Base-by-base conservation (phyloP, 1,140 invertebrate genomes). In the Liolophura sinensis region DNA sequence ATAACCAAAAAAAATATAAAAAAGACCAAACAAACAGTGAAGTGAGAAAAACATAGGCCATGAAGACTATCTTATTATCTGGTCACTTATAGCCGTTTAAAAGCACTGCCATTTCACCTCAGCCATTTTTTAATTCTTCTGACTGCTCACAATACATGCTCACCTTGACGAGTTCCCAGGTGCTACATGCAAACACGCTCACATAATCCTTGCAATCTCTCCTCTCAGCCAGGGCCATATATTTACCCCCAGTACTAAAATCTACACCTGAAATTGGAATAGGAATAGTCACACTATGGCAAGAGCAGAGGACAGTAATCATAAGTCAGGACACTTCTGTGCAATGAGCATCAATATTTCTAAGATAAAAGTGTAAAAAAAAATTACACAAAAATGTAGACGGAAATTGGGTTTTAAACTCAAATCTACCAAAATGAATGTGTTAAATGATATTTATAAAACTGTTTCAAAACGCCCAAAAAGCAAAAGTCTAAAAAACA, bases 151-250 rank as follows among this genome's bases (percentile, higher is more conserved):
- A 40, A 9, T 9, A 46, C 18, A 27, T 40, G 18, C 48, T 67
- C 69, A 85, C 84, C 74, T 85, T 86, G 14, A 87, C 74, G 18
- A 86, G 71, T 55, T 84, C 75, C 86, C 86, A 87, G 22, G 79
- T 77, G 47, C 71, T 74, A 58, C 84, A 84, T 24, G 77, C 76
- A 72, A 87, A 85, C 15, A 87, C 82, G 58, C 85, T 85, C 59
- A 87, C 69, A 66, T 76, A 86, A 70, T 87, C 86, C 68, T 85
- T 84, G 68, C 85, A 86, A 50, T 86, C 85, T 27, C 83, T 58
- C 60, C 86, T 75, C 71, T 87, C 86, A 20, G 85, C 85, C 24
- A 87, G 68, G 15, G 85, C 85, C 78, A 87, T 78, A 68, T 82
- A 86, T 58, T 81, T 82, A 16, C 85, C 84, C 68, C 81, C 79